Conservation (phyloP, 2,113 vertebrate genomes). For the Cephalopterus ornatus region DNA sequence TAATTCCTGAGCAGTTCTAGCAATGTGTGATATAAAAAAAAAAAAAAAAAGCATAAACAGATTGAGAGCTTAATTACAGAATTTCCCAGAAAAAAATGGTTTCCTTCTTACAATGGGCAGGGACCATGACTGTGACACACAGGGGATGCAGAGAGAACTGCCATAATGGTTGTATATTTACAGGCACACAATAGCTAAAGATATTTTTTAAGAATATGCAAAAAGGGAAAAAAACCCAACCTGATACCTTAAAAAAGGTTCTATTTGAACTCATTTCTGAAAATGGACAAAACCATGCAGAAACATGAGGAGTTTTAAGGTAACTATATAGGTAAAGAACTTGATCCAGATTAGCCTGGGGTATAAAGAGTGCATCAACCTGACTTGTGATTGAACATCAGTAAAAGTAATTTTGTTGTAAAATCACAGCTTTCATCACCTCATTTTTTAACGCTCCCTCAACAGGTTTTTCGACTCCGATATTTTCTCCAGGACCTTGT, state of each 20-base stretch:
- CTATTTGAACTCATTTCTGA: not conserved
- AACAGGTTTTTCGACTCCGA: not conserved
- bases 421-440: not conserved
- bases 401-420: not conserved
- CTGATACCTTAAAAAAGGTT: not conserved
- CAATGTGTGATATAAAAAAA: not conserved
- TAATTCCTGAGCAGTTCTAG: not conserved
- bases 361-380: not conserved
- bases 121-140: not conserved
- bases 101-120: not conserved
- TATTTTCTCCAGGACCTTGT: not conserved
- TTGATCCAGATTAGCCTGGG: not conserved
- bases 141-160: not conserved
- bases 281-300: not conserved
- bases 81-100: not conserved
- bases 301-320: not conserved
- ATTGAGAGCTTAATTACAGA: not conserved
- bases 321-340: not conserved
- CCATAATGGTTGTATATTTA: not conserved
- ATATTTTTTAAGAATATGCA: not conserved
- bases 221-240: not conserved
- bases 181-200: not conserved
- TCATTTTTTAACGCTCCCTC: not conserved
- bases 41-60: not conserved
- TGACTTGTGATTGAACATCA: not conserved